These are phyloP conservation scores for Ceratoteleas bidentatus DNA, from an alignment of 1,140 invertebrate species.

Conservation along the genomic window DNA sequence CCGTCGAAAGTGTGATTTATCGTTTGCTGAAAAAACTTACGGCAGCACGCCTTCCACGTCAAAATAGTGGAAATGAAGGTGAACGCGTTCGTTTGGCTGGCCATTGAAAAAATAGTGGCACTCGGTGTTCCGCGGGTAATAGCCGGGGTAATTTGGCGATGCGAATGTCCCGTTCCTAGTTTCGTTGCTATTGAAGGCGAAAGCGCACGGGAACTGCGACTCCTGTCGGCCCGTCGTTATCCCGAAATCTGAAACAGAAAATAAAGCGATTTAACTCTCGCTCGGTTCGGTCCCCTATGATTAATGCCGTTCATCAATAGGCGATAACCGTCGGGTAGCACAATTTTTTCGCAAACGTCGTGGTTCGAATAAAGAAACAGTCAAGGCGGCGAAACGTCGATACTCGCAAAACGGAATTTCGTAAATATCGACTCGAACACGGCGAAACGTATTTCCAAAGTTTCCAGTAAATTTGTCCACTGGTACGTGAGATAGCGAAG, in stretches of 20 bases:
- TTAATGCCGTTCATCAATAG: no score
- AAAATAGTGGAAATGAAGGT: slow-evolving; percentile 93
- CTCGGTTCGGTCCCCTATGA: no score
- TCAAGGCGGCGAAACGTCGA: no score
- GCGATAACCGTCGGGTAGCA: no score
- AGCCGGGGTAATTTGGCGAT: slow-evolving; percentile 96
- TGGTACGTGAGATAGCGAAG: no score
- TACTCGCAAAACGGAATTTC: no score
- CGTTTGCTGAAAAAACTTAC: slow-evolving; percentile 84
- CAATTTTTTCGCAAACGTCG: no score
- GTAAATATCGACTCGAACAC: no score
- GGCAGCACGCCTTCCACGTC: slow-evolving; percentile 95
- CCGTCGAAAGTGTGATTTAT: slow-evolving; percentile 33
- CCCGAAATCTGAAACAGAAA: slow-evolving; percentile 86
- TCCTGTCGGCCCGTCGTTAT: slow-evolving; percentile 89
- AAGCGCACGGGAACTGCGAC: slow-evolving; percentile 88
- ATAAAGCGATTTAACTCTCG: neutral
- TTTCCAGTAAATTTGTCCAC: no score
- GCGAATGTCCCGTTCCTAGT: slow-evolving; percentile 91
- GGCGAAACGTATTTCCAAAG: no score
- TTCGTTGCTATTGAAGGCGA: slow-evolving; percentile 90
- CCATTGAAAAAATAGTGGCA: slow-evolving; percentile 98
- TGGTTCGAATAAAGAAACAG: no score
- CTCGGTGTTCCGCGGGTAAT: slow-evolving; percentile 94
- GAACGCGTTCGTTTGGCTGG: slow-evolving; percentile 88